Percentiles rank a stretch among this genome's conserved stretches.
phyloP scores from a whole-genome alignment of 1,140 invertebrate genomes.

The Ectropis grisescens region DNA sequence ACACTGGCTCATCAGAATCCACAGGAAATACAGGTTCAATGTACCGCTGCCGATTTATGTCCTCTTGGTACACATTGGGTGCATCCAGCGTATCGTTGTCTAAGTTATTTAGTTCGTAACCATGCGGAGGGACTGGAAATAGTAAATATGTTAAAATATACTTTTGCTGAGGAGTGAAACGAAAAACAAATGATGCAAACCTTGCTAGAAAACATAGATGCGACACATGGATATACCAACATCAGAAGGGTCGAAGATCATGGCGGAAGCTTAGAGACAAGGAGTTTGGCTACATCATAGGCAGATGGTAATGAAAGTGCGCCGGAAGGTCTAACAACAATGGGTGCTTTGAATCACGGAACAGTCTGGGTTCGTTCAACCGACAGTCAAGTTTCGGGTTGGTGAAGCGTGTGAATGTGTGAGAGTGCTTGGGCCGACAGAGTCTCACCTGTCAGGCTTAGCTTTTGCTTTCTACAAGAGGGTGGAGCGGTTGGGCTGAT shows the following conservation, averaged over 20 bases:
- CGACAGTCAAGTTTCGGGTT: slow-evolving; percentile 28
- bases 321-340: no score
- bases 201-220: not conserved
- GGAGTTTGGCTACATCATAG: slow-evolving; percentile 2
- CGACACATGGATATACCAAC: slow-evolving; percentile 6
- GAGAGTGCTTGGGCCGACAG: slow-evolving; percentile 69
- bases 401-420: slow-evolving; percentile 16
- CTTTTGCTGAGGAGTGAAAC: slow-evolving; percentile 5
- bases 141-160: no score
- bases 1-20: slow-evolving; percentile 62
- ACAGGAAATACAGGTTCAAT: slow-evolving; percentile 37
- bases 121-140: slow-evolving; percentile 71
- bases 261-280: no score
- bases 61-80: slow-evolving; percentile 69
- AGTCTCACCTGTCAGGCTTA: slow-evolving; percentile 70
- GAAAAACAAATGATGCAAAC: not conserved
- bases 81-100: slow-evolving; percentile 73
- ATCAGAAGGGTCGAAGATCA: no score
- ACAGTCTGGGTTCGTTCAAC: slow-evolving; percentile 7
- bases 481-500: slow-evolving; percentile 54
- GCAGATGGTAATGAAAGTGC: no score
- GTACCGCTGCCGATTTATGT: slow-evolving; percentile 31
- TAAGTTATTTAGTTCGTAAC: slow-evolving; percentile 74
- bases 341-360: no score
- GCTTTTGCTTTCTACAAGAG: slow-evolving; percentile 67